Base-by-base conservation (phyloP, 2,113 vertebrate genomes). In the Oplegnathus fasciatus region DNA sequence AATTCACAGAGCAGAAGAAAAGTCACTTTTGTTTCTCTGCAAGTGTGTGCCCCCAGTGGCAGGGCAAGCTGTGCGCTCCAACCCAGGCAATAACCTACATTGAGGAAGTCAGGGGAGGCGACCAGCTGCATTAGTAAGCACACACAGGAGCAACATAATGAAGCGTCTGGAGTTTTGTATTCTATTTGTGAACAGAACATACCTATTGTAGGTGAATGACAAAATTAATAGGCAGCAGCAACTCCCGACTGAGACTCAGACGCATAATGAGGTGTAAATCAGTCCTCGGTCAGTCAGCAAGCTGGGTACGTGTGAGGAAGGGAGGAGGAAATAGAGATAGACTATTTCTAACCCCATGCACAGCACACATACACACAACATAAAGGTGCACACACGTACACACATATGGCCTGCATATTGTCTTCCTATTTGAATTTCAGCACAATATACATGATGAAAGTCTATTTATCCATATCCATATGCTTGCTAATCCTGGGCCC, bases 101-200 rank as follows among this genome's bases (percentile, higher is more conserved):
- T 78, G 87, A 84, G 72, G 55, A 86, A 92, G 90, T 89, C 87
- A 85, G 75, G 68, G 70, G 85, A 87, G 70, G 78, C 65, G 50
- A 78, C 82, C 80, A 85, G 86, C 84, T 72, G 79, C 86, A 90
- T 91, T 83, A 85, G 89, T 80, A 88, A 90, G 89, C 88, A 89
- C 89, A 86, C 92, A 74, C 86, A 89, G 83, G 88, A 91, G 88
- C 83, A 60, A 89, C 80, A 87, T 90, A 93, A 93, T 90, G 89
- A 94, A 94, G 86, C 77, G 83, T 89, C 92, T 90, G 48, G 92
- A 94, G 93, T 93, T 95, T 91, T 92, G 88, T 87, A 88, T 94
- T 92, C 92, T 93, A 94, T 93, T 94, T 94, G 91, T 92, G 90
- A 94, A 92, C 86, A 88, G 83, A 90, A 89, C 83, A 90, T 82